Conservation (phyloP, 2,888 invertebrate species). For the Ferdinandea cuprea region DNA sequence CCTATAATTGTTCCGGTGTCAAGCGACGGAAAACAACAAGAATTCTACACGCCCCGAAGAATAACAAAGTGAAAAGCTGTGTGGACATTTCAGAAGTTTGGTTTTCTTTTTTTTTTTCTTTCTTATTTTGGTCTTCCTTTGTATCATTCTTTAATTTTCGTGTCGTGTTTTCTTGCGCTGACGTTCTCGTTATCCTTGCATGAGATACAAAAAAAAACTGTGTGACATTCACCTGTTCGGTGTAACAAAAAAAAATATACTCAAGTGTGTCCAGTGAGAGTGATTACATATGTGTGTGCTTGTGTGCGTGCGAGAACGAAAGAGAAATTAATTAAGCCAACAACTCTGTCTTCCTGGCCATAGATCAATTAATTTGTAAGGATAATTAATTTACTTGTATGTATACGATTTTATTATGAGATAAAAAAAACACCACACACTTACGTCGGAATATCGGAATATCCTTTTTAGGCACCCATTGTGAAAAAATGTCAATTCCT, state of each 20-base stretch:
- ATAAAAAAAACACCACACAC: slow-evolving; percentile 1
- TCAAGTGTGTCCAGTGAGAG: slow-evolving; percentile 35
- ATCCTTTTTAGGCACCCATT: slow-evolving; percentile 1
- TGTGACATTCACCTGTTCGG: slow-evolving; percentile 43
- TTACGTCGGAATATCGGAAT: slow-evolving; percentile 30
- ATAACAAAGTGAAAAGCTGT: slow-evolving; percentile 60
- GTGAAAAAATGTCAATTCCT: not conserved
- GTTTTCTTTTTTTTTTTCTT: slow-evolving; percentile 19
- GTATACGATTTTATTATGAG: slow-evolving; percentile 35
- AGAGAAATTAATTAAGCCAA: slow-evolving; percentile 28
- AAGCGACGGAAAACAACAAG: slow-evolving; percentile 30
- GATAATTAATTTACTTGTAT: slow-evolving; percentile 63
- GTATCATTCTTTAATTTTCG: not conserved
- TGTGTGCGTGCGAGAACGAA: slow-evolving; percentile 20
- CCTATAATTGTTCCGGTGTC: slow-evolving; percentile 33
- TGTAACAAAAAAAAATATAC: slow-evolving; percentile 28
- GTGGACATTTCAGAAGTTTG: slow-evolving; percentile 22
- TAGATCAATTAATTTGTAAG: slow-evolving; percentile 72
- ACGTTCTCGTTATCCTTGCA: slow-evolving; percentile 12
- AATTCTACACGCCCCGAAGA: slow-evolving; percentile 49
- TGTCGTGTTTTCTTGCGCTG: slow-evolving; percentile 1
- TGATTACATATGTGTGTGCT: slow-evolving; percentile 6
- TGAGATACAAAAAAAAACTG: slow-evolving; percentile 6
- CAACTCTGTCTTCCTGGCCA: slow-evolving; percentile 34
- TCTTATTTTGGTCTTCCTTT: too few species aligned